Evolutionary conservation across 35 echinoderm and acorn worm genomes (phyloP), one percentile per base, ranked within the genome.

Genomic region (Lytechinus pictus): DNA sequence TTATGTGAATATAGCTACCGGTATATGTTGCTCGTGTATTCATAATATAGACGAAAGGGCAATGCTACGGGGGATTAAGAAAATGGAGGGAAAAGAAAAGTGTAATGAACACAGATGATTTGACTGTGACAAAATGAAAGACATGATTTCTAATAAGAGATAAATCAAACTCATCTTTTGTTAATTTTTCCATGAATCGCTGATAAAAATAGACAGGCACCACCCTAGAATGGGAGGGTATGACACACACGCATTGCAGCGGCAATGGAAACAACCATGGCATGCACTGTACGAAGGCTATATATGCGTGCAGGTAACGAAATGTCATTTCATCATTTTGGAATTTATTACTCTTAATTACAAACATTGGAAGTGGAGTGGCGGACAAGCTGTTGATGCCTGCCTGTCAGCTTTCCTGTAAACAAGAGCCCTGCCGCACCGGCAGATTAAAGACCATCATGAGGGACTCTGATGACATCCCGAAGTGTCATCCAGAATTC

Each of bases 251-350:
- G n/a, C n/a, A 79, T 24, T 8, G 19, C 33, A 44, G 66, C 19
- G 21, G 66, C 66, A 79, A 79, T 79, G 66, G 66, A 14, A 79
- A 79, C 66, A n/a, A 1, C 66, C 66, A 16, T 58, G 33, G 66
- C 66, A 79, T 79, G 3, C 33, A 44, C 33, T 44, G 33, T 44
- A 2, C 33, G 33, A 44, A 44, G 33, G 33, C 33, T 44, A 44
- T 44, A 44, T 44, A 44, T 44, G 33, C 33, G 33, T 44, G 66
- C 66, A 79, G 66, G 16, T 24, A 79, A 79, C 66, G 66, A 79
- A 79, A 79, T 79, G 66, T 24, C 66, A 79, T 79, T 79, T 79
- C 66, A 79, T 79, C 66, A 79, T 79, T 79, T 79, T 79, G 66
- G 66, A 79, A 79, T 79, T 79, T 79, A 79, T 79, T 6, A 79